Evolutionary conservation across 2,888 invertebrate species (phyloP).

Genomic region (Tromatobia lineatoria): DNA sequence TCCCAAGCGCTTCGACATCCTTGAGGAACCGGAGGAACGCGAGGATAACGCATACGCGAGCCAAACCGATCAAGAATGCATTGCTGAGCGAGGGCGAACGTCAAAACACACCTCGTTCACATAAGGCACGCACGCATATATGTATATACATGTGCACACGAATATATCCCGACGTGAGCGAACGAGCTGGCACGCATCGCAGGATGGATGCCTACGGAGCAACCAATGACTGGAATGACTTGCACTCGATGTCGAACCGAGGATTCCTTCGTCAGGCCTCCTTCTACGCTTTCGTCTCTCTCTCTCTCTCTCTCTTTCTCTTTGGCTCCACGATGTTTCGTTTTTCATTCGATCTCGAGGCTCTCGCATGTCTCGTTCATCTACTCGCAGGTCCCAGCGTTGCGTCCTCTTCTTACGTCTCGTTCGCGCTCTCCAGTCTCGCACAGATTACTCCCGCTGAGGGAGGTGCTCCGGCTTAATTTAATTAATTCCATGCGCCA

Average conservation of each 20-base stretch:
- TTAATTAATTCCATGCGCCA: slow-evolving; percentile 84
- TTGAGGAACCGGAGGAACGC: slow-evolving; percentile 33
- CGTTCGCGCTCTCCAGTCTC: slow-evolving; percentile 49
- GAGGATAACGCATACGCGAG: slow-evolving; percentile 37
- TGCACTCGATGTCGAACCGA: slow-evolving; percentile 83
- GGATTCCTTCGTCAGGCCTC: slow-evolving; percentile 76
- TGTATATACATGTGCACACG: neutral
- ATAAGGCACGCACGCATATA: slow-evolving; percentile 70
- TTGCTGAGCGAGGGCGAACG: slow-evolving; percentile 81
- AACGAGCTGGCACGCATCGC: slow-evolving; percentile 65
- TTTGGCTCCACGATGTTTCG: slow-evolving; percentile 46
- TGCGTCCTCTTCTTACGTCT: neutral
- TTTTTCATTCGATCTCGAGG: slow-evolving; percentile 46
- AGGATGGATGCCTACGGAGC: slow-evolving; percentile 82
- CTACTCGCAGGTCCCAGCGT: neutral
- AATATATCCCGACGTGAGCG: slow-evolving; percentile 41
- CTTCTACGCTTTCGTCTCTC: slow-evolving; percentile 67
- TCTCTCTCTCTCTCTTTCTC: slow-evolving; percentile 47
- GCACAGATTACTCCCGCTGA: slow-evolving; percentile 77
- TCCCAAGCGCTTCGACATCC: neutral
- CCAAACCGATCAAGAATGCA: slow-evolving; percentile 69
- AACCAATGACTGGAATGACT: slow-evolving; percentile 85
- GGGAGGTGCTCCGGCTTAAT: slow-evolving; percentile 83
- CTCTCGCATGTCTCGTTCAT: slow-evolving; percentile 28
- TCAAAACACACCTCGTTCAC: slow-evolving; percentile 84